Percentiles rank a stretch among this genome's conserved stretches.
Evolutionary conservation across 1,140 invertebrate species (phyloP).

Genomic region (Drosophila mauritiana): DNA sequence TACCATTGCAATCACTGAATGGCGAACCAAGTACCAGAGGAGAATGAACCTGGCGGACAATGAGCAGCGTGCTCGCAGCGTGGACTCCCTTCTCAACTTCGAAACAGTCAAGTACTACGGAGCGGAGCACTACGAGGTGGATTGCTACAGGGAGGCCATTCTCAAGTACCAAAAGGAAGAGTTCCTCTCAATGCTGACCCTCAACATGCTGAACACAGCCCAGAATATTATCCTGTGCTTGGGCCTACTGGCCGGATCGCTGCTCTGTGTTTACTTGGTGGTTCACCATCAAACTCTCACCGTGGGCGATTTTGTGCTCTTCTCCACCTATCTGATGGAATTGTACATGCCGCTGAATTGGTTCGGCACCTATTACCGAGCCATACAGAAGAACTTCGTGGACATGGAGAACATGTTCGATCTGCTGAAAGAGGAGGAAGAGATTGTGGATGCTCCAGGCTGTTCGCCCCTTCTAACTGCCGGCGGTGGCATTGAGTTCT

Average conservation of each 20-base stretch:
- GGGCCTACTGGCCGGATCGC: constrained; percentile 93
- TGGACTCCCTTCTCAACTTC: constrained; percentile 98
- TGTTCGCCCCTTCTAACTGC: constrained; percentile 90
- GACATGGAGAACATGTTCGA: constrained; percentile 99
- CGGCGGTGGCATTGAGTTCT: constrained; percentile 93
- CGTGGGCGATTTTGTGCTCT: constrained; percentile 97
- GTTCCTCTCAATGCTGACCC: constrained; percentile 92
- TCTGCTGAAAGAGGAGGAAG: constrained; percentile 93
- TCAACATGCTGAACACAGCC: constrained; percentile 94
- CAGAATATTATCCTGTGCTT: constrained; percentile 96
- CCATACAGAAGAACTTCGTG: constrained; percentile 98
- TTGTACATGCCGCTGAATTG: constrained; percentile 98
- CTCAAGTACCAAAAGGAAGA: constrained; percentile 94
- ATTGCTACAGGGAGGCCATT: constrained; percentile 93
- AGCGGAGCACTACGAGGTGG: constrained; percentile 95
- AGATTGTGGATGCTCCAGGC: constrained; percentile 93
- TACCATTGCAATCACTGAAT: constrained; percentile 96
- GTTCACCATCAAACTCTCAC: constrained; percentile 89
- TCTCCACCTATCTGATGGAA: constrained; percentile 97
- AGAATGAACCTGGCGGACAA: constrained; percentile 97
- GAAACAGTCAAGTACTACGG: constrained; percentile 99
- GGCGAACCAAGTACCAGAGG: constrained; percentile 97
- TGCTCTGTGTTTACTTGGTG: constrained; percentile 94
- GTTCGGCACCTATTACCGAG: constrained; percentile 99
- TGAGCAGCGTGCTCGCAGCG: constrained; percentile 94